Evolutionary conservation across 2,797 vertebrate species (phyloP).

Genomic region (Myotis planiceps): DNA sequence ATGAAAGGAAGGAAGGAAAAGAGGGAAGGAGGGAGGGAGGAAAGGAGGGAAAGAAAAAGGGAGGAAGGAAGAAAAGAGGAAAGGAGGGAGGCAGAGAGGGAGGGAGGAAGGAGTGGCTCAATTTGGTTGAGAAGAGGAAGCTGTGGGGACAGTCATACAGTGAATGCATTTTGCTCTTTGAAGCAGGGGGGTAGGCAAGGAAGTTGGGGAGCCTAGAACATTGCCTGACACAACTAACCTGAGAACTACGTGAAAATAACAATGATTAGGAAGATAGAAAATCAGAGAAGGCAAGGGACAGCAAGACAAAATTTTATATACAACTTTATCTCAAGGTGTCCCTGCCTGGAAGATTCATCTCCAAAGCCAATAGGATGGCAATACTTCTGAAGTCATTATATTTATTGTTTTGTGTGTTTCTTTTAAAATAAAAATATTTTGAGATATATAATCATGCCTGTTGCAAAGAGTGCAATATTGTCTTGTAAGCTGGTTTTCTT

Average conservation of each 20-base stretch:
- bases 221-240: background rate
- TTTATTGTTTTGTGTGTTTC: background rate
- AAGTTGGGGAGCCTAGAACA: background rate
- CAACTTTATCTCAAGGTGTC: background rate
- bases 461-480: background rate
- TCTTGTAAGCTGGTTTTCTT: background rate
- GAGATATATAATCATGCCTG: background rate
- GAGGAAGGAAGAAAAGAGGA: background rate
- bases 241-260: background rate
- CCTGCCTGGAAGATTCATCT: slow-evolving; percentile 11
- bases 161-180: background rate
- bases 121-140: background rate
- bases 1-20: background rate
- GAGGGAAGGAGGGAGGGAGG: background rate
- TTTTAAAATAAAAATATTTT: slow-evolving; percentile 42
- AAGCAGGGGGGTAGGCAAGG: background rate
- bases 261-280: background rate
- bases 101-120: background rate
- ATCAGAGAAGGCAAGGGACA: background rate
- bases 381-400: slow-evolving; percentile 3
- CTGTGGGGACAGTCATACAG: background rate
- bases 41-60: too few relatives aligned
- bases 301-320: background rate
- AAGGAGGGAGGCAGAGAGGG: too few relatives aligned
- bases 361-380: background rate